Percentiles rank a stretch among this genome's conserved stretches.
Conservation (phyloP, 2,888 invertebrate genomes). For the Thumatha senex region DNA sequence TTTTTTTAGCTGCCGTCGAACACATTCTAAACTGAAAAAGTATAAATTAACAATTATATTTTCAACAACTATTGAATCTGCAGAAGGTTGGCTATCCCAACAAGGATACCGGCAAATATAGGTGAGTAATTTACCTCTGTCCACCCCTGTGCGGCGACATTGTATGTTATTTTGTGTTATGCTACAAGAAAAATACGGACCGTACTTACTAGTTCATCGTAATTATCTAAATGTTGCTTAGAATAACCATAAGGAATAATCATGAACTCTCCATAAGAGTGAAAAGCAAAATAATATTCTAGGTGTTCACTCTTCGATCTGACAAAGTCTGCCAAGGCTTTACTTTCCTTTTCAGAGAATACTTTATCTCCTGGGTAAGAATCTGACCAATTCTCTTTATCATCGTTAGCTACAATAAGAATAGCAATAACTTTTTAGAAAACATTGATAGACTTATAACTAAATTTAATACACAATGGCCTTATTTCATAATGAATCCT, state of each 20-base stretch:
- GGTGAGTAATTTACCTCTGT: too few species aligned
- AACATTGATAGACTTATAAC: too few species aligned
- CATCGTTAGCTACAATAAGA: background rate
- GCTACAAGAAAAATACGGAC: too few species aligned
- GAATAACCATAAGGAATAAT: slow-evolving; percentile 81
- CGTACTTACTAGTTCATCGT: slow-evolving; percentile 56
- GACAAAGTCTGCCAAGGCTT: slow-evolving; percentile 65
- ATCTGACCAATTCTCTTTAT: slow-evolving; percentile 19
- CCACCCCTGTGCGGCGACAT: too few species aligned
- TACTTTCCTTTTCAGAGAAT: slow-evolving; percentile 80
- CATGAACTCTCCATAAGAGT: slow-evolving; percentile 85
- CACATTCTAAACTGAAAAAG: slow-evolving; percentile 49
- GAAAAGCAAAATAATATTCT: slow-evolving; percentile 83
- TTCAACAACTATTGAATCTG: too few species aligned
- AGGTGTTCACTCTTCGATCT: slow-evolving; percentile 50
- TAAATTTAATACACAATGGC: too few species aligned
- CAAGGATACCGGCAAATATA: too few species aligned
- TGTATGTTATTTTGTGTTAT: too few species aligned
- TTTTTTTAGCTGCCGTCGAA: slow-evolving; percentile 24
- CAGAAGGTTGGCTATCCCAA: too few species aligned
- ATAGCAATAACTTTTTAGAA: background rate
- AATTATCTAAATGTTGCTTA: slow-evolving; percentile 60
- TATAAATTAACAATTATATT: background rate
- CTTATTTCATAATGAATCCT: too few species aligned
- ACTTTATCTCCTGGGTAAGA: slow-evolving; percentile 68